Base-by-base conservation (phyloP, 2,797 vertebrate genomes). In the Sebastes flavidus region DNA sequence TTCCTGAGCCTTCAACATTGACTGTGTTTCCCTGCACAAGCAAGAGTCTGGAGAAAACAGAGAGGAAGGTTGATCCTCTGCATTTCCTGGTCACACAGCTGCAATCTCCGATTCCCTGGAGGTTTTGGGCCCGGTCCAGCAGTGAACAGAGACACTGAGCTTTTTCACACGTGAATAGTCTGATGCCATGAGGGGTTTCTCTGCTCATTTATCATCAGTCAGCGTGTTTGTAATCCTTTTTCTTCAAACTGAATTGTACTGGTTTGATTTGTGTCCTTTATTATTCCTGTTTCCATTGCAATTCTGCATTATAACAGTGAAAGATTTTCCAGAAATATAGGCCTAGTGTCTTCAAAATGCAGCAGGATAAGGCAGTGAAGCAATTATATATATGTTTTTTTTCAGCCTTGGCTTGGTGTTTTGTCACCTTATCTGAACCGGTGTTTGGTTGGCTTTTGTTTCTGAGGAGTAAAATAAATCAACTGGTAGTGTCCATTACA, bases 41-140 rank as follows among this genome's bases (percentile, higher is more conserved):
- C 75, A 2, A 92, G 91, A 92, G 91, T 77, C 95, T 96, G 77
- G 75, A 89, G 86, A 96, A 97, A 1, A 96, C 95, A 96, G 74
- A 95, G 89, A 0, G 71, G 95, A 82, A 96, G 89, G 6, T 93
- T 96, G 89, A 96, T 95, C 24, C 95, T 92, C 87, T 68, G 61
- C 71, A 61, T 83, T 81, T 83, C 42, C 72, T 65, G 63, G 49
- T 80, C 65, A 30, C 86, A 84, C 75, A 84, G 79, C 86, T 87
- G 67, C 75, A 61, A 27, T 84, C 63, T 73, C 60, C 3, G 11
- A 52, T 78, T 82, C 65, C 77, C 59, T 18, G 67, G 71, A 84
- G 78, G 72, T 36, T 32, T 75, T n/a, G 10, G 72, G 77, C 70
- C 29, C n/a, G 2, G 36, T 78, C 84, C 79, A 81, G 46, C 58